Base-by-base conservation (phyloP, 1,140 invertebrate genomes). In the Medauroidea extradentata region DNA sequence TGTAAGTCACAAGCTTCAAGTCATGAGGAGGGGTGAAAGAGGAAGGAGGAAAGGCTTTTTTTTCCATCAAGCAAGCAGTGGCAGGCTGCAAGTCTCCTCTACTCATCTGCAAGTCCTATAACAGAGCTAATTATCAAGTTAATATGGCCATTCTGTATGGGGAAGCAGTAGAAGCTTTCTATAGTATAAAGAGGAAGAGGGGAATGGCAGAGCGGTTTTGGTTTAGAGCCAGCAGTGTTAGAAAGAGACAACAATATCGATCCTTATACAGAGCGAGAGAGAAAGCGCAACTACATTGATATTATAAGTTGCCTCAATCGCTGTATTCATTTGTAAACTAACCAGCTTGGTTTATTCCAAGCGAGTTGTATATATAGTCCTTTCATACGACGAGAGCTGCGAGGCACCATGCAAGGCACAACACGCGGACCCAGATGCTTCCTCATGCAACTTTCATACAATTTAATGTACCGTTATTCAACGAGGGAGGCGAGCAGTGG, bases 51-150 rank as follows among this genome's bases (percentile, higher is more conserved):
- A 43, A 57, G 24, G 3, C 56, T 16, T 57, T 49, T 57, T 57
- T 51, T 42, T 21, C 38, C 56, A 57, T 57, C 56, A 57, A 34
- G 34, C 56, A 41, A 50, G 56, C 56, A 57, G 48, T 50, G 56
- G 56, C 53, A 55, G 53, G 53, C 53, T 21, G 53, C 48, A 18
- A 55, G 24, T 23, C 24, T 27, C 25, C 81, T 81, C 81, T 79
- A 79, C 87, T 88, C 86, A 89, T 89, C 86, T 89, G 87, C 87
- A 89, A 89, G 86, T 89, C 86, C 83, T 87, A 89, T 88, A 88
- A 87, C 86, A 85, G 82, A 86, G 82, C 86, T 89, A 89, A 89
- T 89, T 89, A 89, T 88, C 85, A 89, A 88, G 86, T 88, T 88
- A 87, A 88, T 88, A 88, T 87, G 86, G 85, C 81, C 80, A 83